Conservation (phyloP, 2,888 invertebrate genomes). For the Palloptera scutellata region DNA sequence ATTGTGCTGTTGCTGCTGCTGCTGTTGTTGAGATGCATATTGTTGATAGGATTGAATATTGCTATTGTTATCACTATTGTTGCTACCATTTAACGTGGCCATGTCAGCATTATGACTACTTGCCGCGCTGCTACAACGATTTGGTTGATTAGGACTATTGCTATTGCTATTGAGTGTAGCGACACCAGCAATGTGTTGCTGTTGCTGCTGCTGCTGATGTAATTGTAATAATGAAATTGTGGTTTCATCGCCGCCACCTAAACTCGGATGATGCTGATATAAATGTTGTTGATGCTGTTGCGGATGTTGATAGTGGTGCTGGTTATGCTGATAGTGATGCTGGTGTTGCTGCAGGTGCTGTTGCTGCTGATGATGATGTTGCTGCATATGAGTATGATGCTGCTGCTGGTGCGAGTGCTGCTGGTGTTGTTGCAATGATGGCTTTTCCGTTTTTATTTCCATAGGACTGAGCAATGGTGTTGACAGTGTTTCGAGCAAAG, state of each 20-base stretch:
- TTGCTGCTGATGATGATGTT: constrained; percentile 49
- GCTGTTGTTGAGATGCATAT: constrained; percentile 38
- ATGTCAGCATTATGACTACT: constrained; percentile 54
- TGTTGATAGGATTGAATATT: constrained; percentile 32
- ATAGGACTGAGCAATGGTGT: constrained; percentile 79
- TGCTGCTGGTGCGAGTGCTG: constrained; percentile 50
- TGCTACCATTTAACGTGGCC: constrained; percentile 45
- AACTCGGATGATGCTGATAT: constrained; percentile 61
- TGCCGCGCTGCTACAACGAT: constrained; percentile 48
- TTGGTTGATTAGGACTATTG: constrained; percentile 56
- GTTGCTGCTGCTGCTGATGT: constrained; percentile 47
- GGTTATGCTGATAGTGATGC: constrained; percentile 46
- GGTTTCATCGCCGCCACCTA: constrained; percentile 41
- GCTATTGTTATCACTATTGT: constrained; percentile 35
- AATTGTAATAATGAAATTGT: constrained; percentile 41
- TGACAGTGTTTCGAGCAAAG: constrained; percentile 70
- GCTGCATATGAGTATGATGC: constrained; percentile 49
- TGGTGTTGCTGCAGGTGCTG: constrained; percentile 41
- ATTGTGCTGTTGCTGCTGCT: constrained; percentile 37
- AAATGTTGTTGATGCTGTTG: constrained; percentile 49
- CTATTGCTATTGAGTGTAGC: constrained; percentile 52
- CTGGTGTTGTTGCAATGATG: constrained; percentile 51
- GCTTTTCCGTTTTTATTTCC: constrained; percentile 82
- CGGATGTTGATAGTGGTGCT: constrained; percentile 54
- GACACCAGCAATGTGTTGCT: constrained; percentile 38